phyloP scores from a whole-genome alignment of 2,113 vertebrate genomes.

The Brachypodius melanocephalos region DNA sequence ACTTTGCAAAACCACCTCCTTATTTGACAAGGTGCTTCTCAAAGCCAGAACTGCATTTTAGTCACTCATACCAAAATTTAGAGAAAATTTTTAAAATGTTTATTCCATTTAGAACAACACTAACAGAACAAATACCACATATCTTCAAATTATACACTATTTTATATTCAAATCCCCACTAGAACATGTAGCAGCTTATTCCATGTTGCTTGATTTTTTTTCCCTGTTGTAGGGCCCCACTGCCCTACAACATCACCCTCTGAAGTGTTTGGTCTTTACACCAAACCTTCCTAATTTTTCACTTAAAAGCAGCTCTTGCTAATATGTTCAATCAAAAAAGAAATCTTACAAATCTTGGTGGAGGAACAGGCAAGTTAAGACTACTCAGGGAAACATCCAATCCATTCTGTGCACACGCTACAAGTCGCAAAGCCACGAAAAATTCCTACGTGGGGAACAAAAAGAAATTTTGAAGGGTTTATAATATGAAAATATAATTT shows the following conservation, averaged over 20 bases:
- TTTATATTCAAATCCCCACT: background rate
- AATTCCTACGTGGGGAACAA: constrained; percentile 84
- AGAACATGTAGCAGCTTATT: background rate
- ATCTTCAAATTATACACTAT: background rate
- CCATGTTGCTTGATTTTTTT: background rate
- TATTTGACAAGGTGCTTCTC: background rate
- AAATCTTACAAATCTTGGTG: constrained; percentile 94
- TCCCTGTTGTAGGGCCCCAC: background rate
- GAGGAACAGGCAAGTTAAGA: constrained; percentile 86
- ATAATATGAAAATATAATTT: background rate
- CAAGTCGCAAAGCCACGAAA: constrained; percentile 90
- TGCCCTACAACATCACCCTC: background rate
- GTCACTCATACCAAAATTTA: background rate
- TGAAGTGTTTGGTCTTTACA: background rate
- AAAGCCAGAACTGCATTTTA: background rate
- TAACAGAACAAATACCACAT: background rate
- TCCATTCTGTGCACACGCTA: constrained; percentile 98
- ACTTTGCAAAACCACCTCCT: background rate
- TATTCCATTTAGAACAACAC: background rate
- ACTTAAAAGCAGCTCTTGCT: background rate
- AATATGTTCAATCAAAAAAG: background rate
- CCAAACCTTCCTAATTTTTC: background rate
- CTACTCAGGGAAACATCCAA: constrained; percentile 90
- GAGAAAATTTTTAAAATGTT: background rate
- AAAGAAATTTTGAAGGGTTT: background rate